Base-by-base conservation (phyloP, 2,113 vertebrate species). In the Myotis davidii region DNA sequence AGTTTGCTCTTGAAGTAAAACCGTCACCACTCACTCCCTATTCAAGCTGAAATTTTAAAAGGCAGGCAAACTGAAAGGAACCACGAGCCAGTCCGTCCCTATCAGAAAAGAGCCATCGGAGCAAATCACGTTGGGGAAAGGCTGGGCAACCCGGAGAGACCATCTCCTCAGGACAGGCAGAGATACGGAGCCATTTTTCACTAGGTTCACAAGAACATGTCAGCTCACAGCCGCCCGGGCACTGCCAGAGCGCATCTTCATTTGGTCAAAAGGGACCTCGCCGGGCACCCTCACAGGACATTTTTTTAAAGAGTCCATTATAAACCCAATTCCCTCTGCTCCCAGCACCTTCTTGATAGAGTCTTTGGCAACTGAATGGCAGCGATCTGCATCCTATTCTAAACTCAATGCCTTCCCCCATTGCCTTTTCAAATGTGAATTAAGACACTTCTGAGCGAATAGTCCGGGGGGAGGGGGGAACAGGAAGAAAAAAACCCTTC, bases 111-210 rank as follows among this genome's bases (percentile, higher is more conserved):
- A 45, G 85, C 94, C 65, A 92, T 96, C 92, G 96, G 91, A 96
- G 91, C 93, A 97, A 98, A 98, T 94, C 97, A 97, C 81, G 81
- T 90, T 84, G 82, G 73, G 65, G 14, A 96, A 96, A 97, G 97
- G 90, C 92, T 90, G 16, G 1, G 37, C 92, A 96, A 96, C 98
- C 97, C 94, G 82, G 96, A 97, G 82, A 50, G 82, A 56, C 34
- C 92, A 45, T 97, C 98, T 98, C 98, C 96, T 95, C 95, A 91
- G 97, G 91, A 97, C 95, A 54, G 96, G 87, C 97, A 87, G 94
- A 97, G 98, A 97, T 85, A 95, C 88, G 98, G 98, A 98, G 98
- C 98, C 98, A 98, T 98, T 98, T 98, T 98, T 98, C 97, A 98
- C 94, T 48, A 97, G 98, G 96, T 98, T 98, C 98, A 98, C 0